Evolutionary conservation across 2,888 invertebrate genomes (phyloP).

Genomic region (Drosophila borealis): DNA sequence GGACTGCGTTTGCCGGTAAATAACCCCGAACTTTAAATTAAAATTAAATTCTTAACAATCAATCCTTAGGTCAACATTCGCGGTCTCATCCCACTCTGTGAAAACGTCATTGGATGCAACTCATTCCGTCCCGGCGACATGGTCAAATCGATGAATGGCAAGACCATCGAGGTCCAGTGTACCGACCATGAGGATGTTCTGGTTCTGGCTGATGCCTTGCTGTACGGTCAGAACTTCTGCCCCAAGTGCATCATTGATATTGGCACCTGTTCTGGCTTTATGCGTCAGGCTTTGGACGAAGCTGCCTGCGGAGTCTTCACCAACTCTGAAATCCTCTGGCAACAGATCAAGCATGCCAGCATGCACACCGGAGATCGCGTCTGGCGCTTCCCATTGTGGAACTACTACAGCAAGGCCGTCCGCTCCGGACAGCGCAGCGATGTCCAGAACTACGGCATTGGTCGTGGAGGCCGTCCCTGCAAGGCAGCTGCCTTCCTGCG

Average conservation of each 20-base stretch:
- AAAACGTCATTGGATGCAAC: slow-evolving; percentile 91
- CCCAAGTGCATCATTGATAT: slow-evolving; percentile 91
- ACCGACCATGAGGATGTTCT: slow-evolving; percentile 93
- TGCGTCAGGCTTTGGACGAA: slow-evolving; percentile 88
- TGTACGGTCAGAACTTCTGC: slow-evolving; percentile 88
- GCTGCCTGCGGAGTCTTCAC: slow-evolving; percentile 91
- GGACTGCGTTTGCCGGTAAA: slow-evolving; percentile 87
- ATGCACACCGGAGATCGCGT: slow-evolving; percentile 91
- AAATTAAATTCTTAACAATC: background rate
- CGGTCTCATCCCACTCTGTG: slow-evolving; percentile 91
- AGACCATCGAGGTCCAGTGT: slow-evolving; percentile 88
- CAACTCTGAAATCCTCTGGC: slow-evolving; percentile 90
- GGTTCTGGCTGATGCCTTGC: slow-evolving; percentile 91
- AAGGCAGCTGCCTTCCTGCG: slow-evolving; percentile 92
- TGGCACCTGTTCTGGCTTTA: slow-evolving; percentile 91
- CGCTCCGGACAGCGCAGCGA: slow-evolving; percentile 85
- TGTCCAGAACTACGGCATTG: slow-evolving; percentile 86
- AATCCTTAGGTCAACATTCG: slow-evolving; percentile 87
- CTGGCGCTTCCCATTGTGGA: slow-evolving; percentile 94
- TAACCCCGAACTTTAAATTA: background rate
- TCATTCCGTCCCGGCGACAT: slow-evolving; percentile 93
- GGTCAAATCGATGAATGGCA: slow-evolving; percentile 90
- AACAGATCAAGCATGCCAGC: slow-evolving; percentile 88
- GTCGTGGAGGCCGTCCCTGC: slow-evolving; percentile 87
- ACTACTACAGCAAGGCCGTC: slow-evolving; percentile 88